Conservation (phyloP, 2,113 vertebrate species). For the Catharus fuscescens region DNA sequence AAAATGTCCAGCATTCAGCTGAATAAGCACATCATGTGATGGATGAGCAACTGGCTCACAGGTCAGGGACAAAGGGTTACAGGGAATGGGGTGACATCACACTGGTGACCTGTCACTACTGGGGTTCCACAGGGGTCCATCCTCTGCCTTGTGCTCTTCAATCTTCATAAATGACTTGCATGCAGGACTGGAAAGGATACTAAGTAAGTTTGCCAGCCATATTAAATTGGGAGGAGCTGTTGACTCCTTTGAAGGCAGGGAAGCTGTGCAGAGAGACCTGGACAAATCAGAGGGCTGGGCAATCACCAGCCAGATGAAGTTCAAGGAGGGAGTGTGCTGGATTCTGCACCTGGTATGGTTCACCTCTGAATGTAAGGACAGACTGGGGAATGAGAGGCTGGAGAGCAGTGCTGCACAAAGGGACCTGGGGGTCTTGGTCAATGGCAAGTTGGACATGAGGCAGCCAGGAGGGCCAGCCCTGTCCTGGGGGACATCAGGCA, state of each 20-base stretch:
- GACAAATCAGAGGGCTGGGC: neutral
- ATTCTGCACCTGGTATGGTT: neutral
- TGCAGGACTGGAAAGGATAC: neutral
- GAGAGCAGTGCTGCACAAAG: too few species aligned
- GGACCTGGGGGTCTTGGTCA: too few species aligned
- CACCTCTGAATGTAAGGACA: neutral
- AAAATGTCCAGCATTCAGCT: neutral
- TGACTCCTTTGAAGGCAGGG: too few species aligned
- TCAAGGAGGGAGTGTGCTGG: fast-evolving
- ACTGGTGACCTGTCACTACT: neutral
- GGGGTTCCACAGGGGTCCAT: neutral
- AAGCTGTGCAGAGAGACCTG: neutral
- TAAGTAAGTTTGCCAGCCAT: neutral
- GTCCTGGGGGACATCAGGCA: too few species aligned
- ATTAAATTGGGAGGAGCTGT: too few species aligned
- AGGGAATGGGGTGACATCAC: neutral
- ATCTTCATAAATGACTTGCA: neutral
- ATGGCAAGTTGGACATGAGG: too few species aligned
- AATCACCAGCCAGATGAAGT: neutral
- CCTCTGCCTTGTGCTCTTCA: neutral
- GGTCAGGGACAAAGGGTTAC: neutral
- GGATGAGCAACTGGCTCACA: neutral
- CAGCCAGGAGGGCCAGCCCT: too few species aligned
- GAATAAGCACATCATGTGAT: neutral
- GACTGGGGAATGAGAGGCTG: too few species aligned